phyloP scores from a whole-genome alignment of 1,140 invertebrate species.

The Hormaphis cornu region DNA sequence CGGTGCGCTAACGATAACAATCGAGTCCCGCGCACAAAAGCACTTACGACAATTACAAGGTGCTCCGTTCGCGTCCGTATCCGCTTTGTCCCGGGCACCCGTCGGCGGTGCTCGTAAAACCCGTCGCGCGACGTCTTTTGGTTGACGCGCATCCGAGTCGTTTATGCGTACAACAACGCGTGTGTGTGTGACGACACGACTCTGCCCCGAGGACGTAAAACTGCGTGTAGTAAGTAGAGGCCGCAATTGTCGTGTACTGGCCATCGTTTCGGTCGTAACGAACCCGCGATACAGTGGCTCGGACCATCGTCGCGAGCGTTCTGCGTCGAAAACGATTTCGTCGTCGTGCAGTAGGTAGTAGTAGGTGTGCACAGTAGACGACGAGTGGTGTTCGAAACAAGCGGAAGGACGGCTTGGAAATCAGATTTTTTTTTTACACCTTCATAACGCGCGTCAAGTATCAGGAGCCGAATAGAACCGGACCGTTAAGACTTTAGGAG shows the following conservation, averaged over 20 bases:
- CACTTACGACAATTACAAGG: slow-evolving; percentile 28
- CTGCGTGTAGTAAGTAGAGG: not conserved
- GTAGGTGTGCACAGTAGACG: too few relatives aligned
- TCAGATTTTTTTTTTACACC: too few relatives aligned
- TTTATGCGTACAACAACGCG: not conserved
- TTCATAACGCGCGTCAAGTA: too few relatives aligned
- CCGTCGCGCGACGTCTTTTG: not conserved
- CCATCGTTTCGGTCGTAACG: slow-evolving; percentile 22
- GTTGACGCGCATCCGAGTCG: not conserved
- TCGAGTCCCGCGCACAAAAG: slow-evolving; percentile 26
- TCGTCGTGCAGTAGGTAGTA: too few relatives aligned
- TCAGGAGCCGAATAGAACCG: too few relatives aligned
- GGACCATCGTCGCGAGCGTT: not conserved
- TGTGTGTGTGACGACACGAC: not conserved
- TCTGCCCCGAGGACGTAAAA: slow-evolving; percentile 17
- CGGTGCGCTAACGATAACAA: not conserved
- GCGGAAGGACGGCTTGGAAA: too few relatives aligned
- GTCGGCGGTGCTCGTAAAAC: too few relatives aligned
- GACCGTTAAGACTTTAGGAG: too few relatives aligned
- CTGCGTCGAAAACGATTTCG: slow-evolving; percentile 5
- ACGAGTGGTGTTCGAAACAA: too few relatives aligned
- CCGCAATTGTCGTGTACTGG: slow-evolving; percentile 23
- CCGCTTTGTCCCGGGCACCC: not conserved
- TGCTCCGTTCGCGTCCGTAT: not conserved
- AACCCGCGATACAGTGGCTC: slow-evolving; percentile 7